Evolutionary conservation across 1,140 invertebrate species (phyloP), one percentile per base, ranked within the genome.

Genomic region (Nephila pilipes): DNA sequence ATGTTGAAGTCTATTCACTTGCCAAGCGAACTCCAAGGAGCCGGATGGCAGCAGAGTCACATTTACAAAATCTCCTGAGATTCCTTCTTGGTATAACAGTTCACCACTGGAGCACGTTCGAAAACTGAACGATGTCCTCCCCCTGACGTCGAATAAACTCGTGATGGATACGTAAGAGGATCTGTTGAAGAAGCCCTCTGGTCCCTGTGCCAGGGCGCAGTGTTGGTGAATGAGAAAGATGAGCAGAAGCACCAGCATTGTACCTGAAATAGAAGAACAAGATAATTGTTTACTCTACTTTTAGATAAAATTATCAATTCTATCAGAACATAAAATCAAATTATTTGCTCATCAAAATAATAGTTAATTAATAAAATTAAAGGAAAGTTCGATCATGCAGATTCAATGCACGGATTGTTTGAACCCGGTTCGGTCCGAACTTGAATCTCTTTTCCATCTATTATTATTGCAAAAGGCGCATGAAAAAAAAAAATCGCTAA

Each of bases 31-130:
- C 32, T 87, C 69, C 32, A 94, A 32, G 14, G 60, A 32, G 20
- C 94, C 94, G 16, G 57, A 54, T 25, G 80, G 63, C 4, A 93
- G 58, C 2, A 94, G 90, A 18, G 80, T 54, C 22, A 94, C 32
- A 29, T 83, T 69, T 25, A 94, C 81, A 65, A 80, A 94, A 57
- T 94, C 93, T n/a, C 92, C 94, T 14, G 54, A 75, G 36, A 29
- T 36, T 14, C 94, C 94, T 25, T 85, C 63, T 85, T 94, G 94
- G 63, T 92, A 92, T 6, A 94, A 83, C 2, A 94, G 75, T 36
- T 87, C 57, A 12, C 94, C 94, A 32, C 54, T 92, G 25, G 94
- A 92, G 85, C 94, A 94, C 2, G 94, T 94, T n/a, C 94, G 63
- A 58, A 94, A 94, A 83, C 94, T 94, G 32, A 94, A 93, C 22